phyloP scores from a whole-genome alignment of 2,113 vertebrate species.

The Nesoenas mayeri region DNA sequence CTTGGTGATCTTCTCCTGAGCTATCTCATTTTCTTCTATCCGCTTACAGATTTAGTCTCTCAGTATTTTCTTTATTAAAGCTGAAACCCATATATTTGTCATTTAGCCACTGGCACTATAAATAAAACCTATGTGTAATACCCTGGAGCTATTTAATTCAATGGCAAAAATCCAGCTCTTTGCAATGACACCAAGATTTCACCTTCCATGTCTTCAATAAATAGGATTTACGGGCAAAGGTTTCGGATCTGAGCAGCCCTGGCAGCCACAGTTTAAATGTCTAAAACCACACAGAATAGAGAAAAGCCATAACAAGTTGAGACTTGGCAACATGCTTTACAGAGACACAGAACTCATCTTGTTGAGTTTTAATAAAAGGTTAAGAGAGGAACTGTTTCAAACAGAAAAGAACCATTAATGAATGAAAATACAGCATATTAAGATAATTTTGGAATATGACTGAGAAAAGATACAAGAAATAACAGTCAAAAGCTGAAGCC shows the following conservation, averaged over 20 bases:
- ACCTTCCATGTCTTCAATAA: background rate
- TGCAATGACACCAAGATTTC: background rate
- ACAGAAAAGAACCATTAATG: background rate
- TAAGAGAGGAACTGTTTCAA: background rate
- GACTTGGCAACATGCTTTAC: background rate
- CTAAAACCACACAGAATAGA: background rate
- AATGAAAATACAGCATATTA: background rate
- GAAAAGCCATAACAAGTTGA: background rate
- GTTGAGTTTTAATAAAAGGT: background rate
- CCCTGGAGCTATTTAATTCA: background rate
- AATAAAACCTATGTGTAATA: background rate
- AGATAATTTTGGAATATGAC: background rate
- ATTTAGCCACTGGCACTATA: background rate
- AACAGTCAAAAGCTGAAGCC: background rate
- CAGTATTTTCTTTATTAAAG: background rate
- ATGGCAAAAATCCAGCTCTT: background rate
- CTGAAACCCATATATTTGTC: background rate
- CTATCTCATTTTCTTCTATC: background rate
- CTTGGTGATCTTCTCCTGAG: background rate
- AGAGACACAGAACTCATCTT: background rate
- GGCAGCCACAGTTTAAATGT: background rate
- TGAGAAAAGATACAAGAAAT: background rate
- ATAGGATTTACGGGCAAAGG: background rate
- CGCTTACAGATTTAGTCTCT: background rate
- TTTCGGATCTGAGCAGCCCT: background rate